These are phyloP conservation scores for Hypocryptadius cinnamomeus DNA, from an alignment of 2,113 vertebrate species.

Conservation along the genomic window DNA sequence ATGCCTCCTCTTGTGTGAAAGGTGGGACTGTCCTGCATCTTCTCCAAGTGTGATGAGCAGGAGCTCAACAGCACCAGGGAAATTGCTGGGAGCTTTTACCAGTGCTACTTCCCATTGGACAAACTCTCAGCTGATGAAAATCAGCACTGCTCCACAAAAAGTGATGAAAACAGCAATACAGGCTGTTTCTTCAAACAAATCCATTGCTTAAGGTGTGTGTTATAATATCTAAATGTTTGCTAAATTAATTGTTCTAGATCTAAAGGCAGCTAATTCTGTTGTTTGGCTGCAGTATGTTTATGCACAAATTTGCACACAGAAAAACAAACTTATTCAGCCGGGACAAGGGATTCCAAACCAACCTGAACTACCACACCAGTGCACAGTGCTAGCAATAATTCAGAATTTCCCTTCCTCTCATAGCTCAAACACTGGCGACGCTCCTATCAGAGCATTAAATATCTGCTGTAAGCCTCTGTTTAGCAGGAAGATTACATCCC, in stretches of 20 bases:
- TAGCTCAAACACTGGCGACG: background rate
- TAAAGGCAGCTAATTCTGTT: background rate
- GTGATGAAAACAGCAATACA: background rate
- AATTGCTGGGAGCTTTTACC: background rate
- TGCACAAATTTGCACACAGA: background rate
- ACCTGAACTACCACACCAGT: background rate
- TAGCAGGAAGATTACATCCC: constrained; percentile 66
- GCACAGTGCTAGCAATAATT: background rate
- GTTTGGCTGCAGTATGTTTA: fast-evolving
- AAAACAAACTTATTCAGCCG: background rate
- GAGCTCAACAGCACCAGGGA: background rate
- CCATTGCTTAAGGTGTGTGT: background rate
- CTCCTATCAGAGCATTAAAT: constrained; percentile 50
- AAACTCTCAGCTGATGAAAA: background rate
- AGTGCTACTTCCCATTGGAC: background rate
- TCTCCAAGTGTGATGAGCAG: background rate
- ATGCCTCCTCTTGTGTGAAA: background rate
- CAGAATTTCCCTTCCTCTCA: constrained; percentile 1
- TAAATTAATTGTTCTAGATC: background rate
- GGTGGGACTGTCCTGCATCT: background rate
- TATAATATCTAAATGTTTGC: background rate
- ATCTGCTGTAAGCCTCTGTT: constrained; percentile 60
- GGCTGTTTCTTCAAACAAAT: background rate
- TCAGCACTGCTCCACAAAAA: background rate
- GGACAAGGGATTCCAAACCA: background rate